Evolutionary conservation across 2,888 invertebrate genomes (phyloP), one percentile per base, ranked within the genome.

Genomic region (Xanthia icteritia): DNA sequence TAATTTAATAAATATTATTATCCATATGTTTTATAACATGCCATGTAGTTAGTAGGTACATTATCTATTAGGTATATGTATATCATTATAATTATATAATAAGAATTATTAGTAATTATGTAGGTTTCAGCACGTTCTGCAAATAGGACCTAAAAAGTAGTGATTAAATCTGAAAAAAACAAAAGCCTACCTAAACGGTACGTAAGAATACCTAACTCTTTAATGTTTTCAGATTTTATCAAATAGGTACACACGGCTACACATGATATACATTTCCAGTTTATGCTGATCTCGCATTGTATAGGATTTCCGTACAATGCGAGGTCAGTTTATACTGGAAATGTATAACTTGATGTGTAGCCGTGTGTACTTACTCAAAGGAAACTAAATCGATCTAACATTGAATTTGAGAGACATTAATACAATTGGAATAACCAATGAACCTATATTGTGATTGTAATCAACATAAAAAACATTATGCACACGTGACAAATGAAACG

Each of bases 401-500:
- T 36, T 27, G 15, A 58, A 39, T 63, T 67, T 51, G 9, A 48
- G 73, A 61, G 20, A 67, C 15, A 67, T 61, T 60, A 56, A 48
- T 54, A 69, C 42, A 68, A 60, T 66, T 39, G 54, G 65, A 58
- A 61, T 66, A n/a, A 54, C 17, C 27, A 67, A 79, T 56, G 36
- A 66, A 15, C 20, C 15, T 64, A 23, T 45, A 54, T 31, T 58
- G 51, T n/a, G 80, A 64, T 54, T 65, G n/a, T 39, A 27, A 77
- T 73, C 56, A 51, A 77, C 48, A 69, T 66, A 77, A 60, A 63
- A 65, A 54, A 66, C 51, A 66, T 66, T 51, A 73, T 36, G 36
- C 54, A 56, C 58, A 70, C 66, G 65, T 66, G 73, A 69, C 60
- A 66, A 63, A 67, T 31, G 36, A 74, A 70, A 78, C 82, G 51